A percentile compares a stretch with the other conserved stretches of the same genome.
These are phyloP conservation scores for Platichthys stellatus DNA, from an alignment of 2,113 vertebrate genomes.

Conservation along the genomic window DNA sequence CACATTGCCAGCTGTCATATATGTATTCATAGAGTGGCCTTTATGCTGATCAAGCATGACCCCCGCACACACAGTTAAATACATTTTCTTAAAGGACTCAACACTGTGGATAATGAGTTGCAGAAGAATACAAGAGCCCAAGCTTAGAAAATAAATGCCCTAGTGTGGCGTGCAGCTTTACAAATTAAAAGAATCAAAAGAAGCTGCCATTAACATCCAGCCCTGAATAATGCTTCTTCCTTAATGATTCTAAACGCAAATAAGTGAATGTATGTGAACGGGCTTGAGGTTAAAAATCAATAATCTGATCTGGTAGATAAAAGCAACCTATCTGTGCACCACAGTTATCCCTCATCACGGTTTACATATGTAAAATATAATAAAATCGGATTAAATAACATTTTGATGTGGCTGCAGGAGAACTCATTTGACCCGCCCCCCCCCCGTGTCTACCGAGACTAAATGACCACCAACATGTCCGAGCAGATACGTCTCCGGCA, in stretches of 20 bases:
- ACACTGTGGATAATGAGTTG: constrained; percentile 23
- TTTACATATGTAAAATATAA: neutral
- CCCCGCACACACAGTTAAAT: neutral
- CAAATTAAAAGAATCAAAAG: neutral
- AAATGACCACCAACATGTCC: constrained; percentile 45
- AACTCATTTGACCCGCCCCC: neutral
- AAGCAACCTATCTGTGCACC: neutral
- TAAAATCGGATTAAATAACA: constrained; percentile 12
- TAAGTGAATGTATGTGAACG: neutral
- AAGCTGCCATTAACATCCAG: neutral
- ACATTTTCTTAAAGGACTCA: neutral
- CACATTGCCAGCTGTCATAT: constrained; percentile 6
- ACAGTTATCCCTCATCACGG: neutral
- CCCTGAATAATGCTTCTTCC: neutral
- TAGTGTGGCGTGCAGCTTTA: neutral
- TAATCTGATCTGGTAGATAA: neutral
- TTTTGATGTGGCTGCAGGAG: constrained; percentile 34
- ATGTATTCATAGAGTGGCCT: neutral
- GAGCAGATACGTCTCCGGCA: constrained; percentile 46
- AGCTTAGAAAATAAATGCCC: neutral
- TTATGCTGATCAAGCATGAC: constrained; percentile 14
- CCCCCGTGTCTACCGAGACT: neutral
- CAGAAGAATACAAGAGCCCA: constrained; percentile 11
- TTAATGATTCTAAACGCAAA: neutral
- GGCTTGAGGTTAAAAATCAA: constrained; percentile 16